Evolutionary conservation across 2,113 vertebrate genomes (phyloP), one percentile per base, ranked within the genome.

Genomic region (Psephotus haematonotus): DNA sequence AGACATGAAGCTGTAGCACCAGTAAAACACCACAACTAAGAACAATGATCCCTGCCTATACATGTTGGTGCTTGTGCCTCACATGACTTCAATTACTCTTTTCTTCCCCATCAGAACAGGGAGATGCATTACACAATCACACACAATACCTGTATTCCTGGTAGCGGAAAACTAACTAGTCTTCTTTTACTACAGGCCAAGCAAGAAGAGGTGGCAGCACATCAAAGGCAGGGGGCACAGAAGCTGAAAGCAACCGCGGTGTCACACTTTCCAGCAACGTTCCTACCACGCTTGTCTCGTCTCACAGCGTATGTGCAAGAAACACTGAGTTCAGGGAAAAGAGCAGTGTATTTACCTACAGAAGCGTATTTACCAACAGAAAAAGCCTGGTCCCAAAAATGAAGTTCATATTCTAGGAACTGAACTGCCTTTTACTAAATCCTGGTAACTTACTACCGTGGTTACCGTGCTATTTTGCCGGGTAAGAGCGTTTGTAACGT

Each of bases 191-290:
- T 15, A 67, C 14, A 80, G 28, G 28, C 29, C 9, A 14, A 50
- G 22, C 20, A 43, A 28, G n/a, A 17, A 44, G 9, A 15, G 6
- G 8, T 5, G 28, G 14, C 10, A 37, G 16, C 20, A 44, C 0
- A 1, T 3, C 1, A 1, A 2, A 20, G 2, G 9, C 11, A 31
- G 1, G 2, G 3, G 4, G 4, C 18, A 33, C 2, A 11, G 7
- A 39, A n/a, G 0, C 0, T 3, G 14, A 18, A 52, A 5, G 17
- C 13, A 49, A 25, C 0, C 0, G 12, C 4, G 9, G 43, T 2
- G 33, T 5, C 0, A 2, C 33, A 27, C 13, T 53, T 63, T 17
- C 10, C 12, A 19, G 27, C 23, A 62, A 7, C 8, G 1, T 18
- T 49, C 19, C 20, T 23, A 14, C 7, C 1, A 5, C 5, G 10